phyloP scores from a whole-genome alignment of 2,797 vertebrate species.

The Hydrocynus forskahlii region DNA sequence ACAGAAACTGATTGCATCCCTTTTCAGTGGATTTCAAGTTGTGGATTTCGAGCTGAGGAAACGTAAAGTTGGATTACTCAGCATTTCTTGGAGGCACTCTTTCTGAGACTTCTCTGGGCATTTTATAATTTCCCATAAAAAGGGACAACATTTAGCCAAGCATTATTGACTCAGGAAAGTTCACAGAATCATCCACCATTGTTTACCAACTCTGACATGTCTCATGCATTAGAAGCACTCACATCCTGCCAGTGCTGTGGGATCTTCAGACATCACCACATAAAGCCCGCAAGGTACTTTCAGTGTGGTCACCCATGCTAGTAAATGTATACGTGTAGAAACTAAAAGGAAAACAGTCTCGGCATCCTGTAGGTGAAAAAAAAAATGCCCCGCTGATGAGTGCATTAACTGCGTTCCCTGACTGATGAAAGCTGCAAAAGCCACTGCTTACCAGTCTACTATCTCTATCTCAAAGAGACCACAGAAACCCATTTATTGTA shows the following conservation, averaged over 20 bases:
- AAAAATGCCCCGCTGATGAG: conserved; percentile 58
- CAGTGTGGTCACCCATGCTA: conserved; percentile 62
- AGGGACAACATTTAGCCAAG: background rate
- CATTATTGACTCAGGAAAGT: background rate
- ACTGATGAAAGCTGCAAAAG: conserved; percentile 25
- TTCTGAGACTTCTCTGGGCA: background rate
- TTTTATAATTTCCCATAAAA: background rate
- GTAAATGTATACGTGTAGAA: conserved; percentile 42
- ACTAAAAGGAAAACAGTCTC: conserved; percentile 40
- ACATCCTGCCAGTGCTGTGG: conserved; percentile 55
- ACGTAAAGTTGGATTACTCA: background rate
- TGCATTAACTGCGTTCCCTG: conserved; percentile 16
- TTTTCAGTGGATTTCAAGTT: background rate
- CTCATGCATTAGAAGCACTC: conserved; percentile 43
- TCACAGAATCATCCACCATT: conserved; percentile 36
- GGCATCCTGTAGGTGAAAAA: conserved; percentile 64
- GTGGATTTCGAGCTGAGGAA: background rate
- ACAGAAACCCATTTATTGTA: conserved; percentile 54
- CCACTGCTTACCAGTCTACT: background rate
- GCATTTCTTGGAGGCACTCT: background rate
- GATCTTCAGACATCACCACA: conserved; percentile 55
- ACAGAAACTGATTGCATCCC: too few relatives aligned
- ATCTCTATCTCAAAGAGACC: conserved; percentile 48
- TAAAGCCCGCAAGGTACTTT: conserved; percentile 69
- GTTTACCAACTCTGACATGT: conserved; percentile 24